phyloP scores from a whole-genome alignment of 2,888 invertebrate species.

The Ophioninae sp. region DNA sequence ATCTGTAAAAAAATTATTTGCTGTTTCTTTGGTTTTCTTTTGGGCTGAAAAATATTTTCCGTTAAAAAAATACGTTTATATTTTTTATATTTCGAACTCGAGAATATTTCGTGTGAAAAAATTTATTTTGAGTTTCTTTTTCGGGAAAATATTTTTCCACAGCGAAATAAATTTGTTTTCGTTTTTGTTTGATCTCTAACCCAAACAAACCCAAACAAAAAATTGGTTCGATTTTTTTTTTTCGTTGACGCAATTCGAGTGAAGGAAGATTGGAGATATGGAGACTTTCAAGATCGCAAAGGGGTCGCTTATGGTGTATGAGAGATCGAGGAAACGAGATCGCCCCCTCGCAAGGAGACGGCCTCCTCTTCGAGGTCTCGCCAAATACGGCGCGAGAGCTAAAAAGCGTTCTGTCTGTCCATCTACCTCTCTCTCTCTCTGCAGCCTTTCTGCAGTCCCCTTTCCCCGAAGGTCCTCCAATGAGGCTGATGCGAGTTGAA shows the following conservation, averaged over 20 bases:
- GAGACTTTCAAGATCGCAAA: slow-evolving; percentile 15
- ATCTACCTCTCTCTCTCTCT: slow-evolving; percentile 15
- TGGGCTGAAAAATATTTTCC: no score
- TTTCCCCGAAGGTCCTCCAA: slow-evolving; percentile 51
- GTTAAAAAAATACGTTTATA: no score
- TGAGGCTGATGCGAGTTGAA: slow-evolving; percentile 54
- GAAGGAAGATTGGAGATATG: not conserved
- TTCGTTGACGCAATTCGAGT: not conserved
- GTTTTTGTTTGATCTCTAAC: no score
- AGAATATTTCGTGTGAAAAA: no score
- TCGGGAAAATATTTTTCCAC: no score
- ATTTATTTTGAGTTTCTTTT: no score
- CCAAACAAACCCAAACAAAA: no score
- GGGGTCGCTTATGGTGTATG: slow-evolving; percentile 32
- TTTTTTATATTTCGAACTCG: no score
- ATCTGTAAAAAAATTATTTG: no score
- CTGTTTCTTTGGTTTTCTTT: no score
- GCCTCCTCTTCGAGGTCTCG: slow-evolving; percentile 56
- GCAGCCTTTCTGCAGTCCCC: slow-evolving; percentile 20
- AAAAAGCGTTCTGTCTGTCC: slow-evolving; percentile 43
- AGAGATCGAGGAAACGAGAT: slow-evolving; percentile 59
- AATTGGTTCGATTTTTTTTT: not conserved
- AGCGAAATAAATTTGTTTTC: no score
- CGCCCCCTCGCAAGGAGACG: slow-evolving; percentile 56
- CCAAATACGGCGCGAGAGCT: slow-evolving; percentile 61